Conservation (phyloP, 2,888 invertebrate genomes). For the Drosophila maculinotata region DNA sequence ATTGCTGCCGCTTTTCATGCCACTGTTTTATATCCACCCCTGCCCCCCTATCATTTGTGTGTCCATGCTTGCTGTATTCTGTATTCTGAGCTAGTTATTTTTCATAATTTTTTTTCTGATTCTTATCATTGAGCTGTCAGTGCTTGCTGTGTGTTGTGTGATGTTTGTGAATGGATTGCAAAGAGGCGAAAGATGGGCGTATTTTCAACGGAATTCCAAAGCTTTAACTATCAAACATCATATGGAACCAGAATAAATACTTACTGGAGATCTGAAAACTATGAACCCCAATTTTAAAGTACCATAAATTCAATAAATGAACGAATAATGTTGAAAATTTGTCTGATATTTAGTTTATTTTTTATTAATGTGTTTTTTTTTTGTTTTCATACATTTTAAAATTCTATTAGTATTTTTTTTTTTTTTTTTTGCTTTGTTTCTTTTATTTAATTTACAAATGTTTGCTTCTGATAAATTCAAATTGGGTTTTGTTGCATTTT, state of each 20-base stretch:
- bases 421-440: constrained; percentile 31
- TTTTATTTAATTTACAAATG: constrained; percentile 65
- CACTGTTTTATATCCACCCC: constrained; percentile 25
- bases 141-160: constrained; percentile 10
- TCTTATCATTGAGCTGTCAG: constrained; percentile 54
- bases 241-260: background rate
- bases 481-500: constrained; percentile 31
- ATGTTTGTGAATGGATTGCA: constrained; percentile 30
- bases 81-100: constrained; percentile 56
- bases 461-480: constrained; percentile 59
- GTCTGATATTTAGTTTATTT: constrained; percentile 65
- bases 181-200: background rate
- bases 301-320: too few species aligned
- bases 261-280: background rate
- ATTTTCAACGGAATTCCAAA: background rate
- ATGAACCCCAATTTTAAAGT: too few species aligned
- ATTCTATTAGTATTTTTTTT: constrained; percentile 60
- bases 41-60: background rate
- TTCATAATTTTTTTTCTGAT: constrained; percentile 54
- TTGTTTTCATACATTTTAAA: constrained; percentile 62
- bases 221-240: background rate
- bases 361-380: constrained; percentile 46
- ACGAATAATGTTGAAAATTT: constrained; percentile 20
- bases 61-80: too few species aligned
- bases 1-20: constrained; percentile 66